These are phyloP conservation scores for Diaphora mendica DNA, from an alignment of 2,888 invertebrate species.

Conservation along the genomic window DNA sequence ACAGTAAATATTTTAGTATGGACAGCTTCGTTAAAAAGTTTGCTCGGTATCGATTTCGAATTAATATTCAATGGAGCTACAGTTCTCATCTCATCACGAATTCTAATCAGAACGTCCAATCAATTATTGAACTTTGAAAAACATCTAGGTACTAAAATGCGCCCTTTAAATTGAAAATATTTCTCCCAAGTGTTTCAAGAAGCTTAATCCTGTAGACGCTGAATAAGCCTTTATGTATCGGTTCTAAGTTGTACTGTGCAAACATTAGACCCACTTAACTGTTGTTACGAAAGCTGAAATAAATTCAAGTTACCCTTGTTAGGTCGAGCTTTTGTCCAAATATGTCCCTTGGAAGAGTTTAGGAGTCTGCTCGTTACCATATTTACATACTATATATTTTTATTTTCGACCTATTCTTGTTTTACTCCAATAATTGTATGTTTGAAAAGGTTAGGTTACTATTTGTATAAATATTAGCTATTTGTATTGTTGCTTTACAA, in stretches of 20 bases:
- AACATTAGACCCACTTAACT: slow-evolving; percentile 45
- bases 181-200: slow-evolving; percentile 10
- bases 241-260: slow-evolving; percentile 27
- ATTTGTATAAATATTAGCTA: not conserved
- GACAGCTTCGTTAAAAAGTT: slow-evolving; percentile 10
- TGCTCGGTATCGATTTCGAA: slow-evolving; percentile 22
- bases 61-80: slow-evolving; percentile 35
- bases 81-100: slow-evolving; percentile 33
- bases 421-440: slow-evolving; percentile 32
- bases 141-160: not conserved
- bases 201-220: slow-evolving; percentile 19
- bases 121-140: slow-evolving; percentile 36
- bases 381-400: slow-evolving; percentile 36
- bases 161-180: slow-evolving; percentile 21
- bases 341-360: slow-evolving; percentile 45
- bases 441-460: slow-evolving; percentile 26
- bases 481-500: not conserved
- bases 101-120: slow-evolving; percentile 39
- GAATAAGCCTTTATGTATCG: slow-evolving; percentile 28
- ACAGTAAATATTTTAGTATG: not conserved
- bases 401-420: slow-evolving; percentile 22
- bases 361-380: slow-evolving; percentile 29
- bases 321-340: slow-evolving; percentile 47
- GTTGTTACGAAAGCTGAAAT: slow-evolving; percentile 53
- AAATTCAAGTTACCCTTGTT: slow-evolving; percentile 52